Evolutionary conservation across 2,113 vertebrate genomes (phyloP).

Genomic region (Aptenodytes forsteri): DNA sequence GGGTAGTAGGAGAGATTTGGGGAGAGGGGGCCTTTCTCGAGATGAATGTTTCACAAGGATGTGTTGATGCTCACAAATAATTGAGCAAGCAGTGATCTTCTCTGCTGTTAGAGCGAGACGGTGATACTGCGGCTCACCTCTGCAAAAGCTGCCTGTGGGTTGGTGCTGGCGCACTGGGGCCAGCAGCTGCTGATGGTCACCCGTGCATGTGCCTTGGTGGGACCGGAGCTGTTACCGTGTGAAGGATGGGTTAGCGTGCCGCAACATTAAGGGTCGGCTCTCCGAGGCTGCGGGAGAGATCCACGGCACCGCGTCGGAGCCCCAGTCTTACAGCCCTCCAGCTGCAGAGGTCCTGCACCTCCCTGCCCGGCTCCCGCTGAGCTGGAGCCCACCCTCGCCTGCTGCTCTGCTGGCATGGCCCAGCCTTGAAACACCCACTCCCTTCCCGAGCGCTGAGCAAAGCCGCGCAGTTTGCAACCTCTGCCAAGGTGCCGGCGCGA

Average conservation of each 20-base stretch:
- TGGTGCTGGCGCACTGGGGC: rapidly evolving
- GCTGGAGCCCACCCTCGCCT: background rate
- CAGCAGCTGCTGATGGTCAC: background rate
- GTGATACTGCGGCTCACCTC: rapidly evolving
- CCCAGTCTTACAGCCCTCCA: background rate
- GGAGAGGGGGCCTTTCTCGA: background rate
- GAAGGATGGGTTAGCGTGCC: rapidly evolving
- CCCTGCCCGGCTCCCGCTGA: background rate
- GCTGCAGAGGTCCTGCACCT: background rate
- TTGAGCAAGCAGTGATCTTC: rapidly evolving
- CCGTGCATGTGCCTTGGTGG: rapidly evolving
- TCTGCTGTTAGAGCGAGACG: rapidly evolving
- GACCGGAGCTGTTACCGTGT: rapidly evolving
- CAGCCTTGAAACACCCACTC: background rate
- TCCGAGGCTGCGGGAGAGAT: rapidly evolving
- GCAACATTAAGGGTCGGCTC: rapidly evolving
- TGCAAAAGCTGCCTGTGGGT: rapidly evolving
- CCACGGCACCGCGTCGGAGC: rapidly evolving
- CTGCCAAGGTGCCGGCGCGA: background rate
- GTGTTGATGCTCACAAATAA: rapidly evolving
- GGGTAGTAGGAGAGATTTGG: background rate
- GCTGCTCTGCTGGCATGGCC: rapidly evolving
- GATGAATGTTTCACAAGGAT: rapidly evolving
- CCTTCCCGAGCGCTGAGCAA: background rate
- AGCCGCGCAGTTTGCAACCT: rapidly evolving